Base-by-base conservation (phyloP, 1,140 invertebrate species). In the Heliconius himera region DNA sequence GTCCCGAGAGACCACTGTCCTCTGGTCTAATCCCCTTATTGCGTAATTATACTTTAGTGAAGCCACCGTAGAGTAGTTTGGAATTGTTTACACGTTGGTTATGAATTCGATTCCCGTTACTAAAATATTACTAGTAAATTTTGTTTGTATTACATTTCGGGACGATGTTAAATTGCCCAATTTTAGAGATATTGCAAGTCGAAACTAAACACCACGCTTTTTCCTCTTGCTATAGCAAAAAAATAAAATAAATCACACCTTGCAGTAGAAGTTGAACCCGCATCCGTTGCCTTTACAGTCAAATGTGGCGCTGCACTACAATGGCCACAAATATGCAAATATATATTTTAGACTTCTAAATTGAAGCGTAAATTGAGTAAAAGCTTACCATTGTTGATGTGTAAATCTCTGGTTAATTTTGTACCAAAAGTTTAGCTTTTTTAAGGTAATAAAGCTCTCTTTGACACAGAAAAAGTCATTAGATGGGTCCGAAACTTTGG, bases 401-500 rank as follows among this genome's bases (percentile, higher is more conserved):
- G 22, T 16, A 66, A 66, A 66, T 66, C 60, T 66, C 22, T 9
- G 11, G 13, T 66, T 29, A 66, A 66, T 66, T 26, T 26, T 66
- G 9, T 66, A 11, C 2, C 1, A 73, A 56, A 74, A 74, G 51
- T 41, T 60, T 1, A 20, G 33, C 33, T 36, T 36, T 36, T 36
- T 5, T 36, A n/a, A n/a, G 22, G 36, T 66, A 75, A 75, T 20
- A 75, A 75, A 75, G 74, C 36, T 56, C 51, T 29, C 54, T 60
- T 66, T 60, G 54, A 56, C 41, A 36, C n/a, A 33, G n/a, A 54
- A 11, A 60, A 66, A 75, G 74, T 75, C 74, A 66, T 75, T 75
- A 75, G n/a, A 22, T 38, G 36, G 26, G 54, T 41, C 66, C 33
- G 38, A 41, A 66, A 75, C 33, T 75, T 75, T 29, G 22, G 22